Conservation (phyloP, 2,113 vertebrate genomes). For the Chitala chitala region DNA sequence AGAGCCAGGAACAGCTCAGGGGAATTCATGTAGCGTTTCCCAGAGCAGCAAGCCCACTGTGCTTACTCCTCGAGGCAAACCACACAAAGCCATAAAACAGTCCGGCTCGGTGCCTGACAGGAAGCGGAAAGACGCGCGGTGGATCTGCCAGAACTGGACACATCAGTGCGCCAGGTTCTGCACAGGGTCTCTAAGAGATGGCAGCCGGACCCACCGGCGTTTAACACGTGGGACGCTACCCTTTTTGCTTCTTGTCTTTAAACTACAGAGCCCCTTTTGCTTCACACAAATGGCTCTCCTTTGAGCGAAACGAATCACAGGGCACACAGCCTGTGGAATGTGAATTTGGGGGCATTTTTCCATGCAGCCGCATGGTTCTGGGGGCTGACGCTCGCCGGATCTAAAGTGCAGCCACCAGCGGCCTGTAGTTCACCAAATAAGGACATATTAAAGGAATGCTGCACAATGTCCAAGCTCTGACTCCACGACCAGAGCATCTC, state of each 20-base stretch:
- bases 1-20: too few species aligned
- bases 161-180: not conserved
- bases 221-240: constrained; percentile 17
- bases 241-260: not conserved
- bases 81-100: constrained; percentile 22
- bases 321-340: constrained; percentile 54
- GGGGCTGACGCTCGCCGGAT: constrained; percentile 43
- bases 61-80: too few species aligned
- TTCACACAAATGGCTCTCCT: constrained; percentile 30
- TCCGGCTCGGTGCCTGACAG: constrained; percentile 22
- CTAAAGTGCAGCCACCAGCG: constrained; percentile 38
- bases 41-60: too few species aligned
- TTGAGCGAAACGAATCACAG: constrained; percentile 40
- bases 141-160: constrained; percentile 19
- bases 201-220: not conserved
- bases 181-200: not conserved
- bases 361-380: constrained; percentile 59
- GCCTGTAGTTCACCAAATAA: constrained; percentile 68
- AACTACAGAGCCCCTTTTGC: constrained; percentile 27
- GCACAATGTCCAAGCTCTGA: constrained; percentile 39
- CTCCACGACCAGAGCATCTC: constrained; percentile 50
- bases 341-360: constrained; percentile 60
- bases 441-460: constrained; percentile 63
- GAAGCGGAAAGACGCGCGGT: not conserved
- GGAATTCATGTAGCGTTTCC: too few species aligned